Evolutionary conservation across 2,888 invertebrate species (phyloP).

Genomic region (Pasiphila rectangulata): DNA sequence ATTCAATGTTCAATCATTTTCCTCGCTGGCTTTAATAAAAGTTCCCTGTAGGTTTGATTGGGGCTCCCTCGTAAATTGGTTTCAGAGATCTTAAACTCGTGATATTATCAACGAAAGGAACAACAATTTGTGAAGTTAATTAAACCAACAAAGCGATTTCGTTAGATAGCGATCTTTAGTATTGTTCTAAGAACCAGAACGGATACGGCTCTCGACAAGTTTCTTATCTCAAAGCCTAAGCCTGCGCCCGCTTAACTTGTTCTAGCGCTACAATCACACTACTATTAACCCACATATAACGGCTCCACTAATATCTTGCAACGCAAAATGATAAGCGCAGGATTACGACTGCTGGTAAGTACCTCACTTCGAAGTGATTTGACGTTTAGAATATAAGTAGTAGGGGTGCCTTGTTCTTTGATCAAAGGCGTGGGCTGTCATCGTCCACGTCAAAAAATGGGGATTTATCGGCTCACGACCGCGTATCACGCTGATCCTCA

Average conservation of each 20-base stretch:
- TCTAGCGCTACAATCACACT: slow-evolving; percentile 40
- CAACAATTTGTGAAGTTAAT: slow-evolving; percentile 68
- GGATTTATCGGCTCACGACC: slow-evolving; percentile 17
- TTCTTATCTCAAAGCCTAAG: slow-evolving; percentile 60
- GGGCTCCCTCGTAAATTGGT: slow-evolving; percentile 40
- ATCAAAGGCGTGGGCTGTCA: slow-evolving; percentile 27
- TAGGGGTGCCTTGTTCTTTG: slow-evolving; percentile 27
- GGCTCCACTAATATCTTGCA: slow-evolving; percentile 38
- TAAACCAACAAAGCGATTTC: slow-evolving; percentile 63
- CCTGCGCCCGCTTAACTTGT: slow-evolving; percentile 44
- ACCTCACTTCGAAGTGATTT: slow-evolving; percentile 28
- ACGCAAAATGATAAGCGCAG: slow-evolving; percentile 31
- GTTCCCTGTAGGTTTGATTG: slow-evolving; percentile 37
- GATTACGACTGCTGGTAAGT: slow-evolving; percentile 28
- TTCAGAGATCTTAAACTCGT: slow-evolving; percentile 44
- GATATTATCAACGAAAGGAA: slow-evolving; percentile 48
- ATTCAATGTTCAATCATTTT: slow-evolving; percentile 54
- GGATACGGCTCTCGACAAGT: slow-evolving; percentile 55
- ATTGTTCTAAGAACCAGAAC: slow-evolving; percentile 60
- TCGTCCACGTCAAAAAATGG: slow-evolving; percentile 22
- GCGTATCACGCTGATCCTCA: slow-evolving; percentile 9
- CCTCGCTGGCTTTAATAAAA: slow-evolving; percentile 44
- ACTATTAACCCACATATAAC: slow-evolving; percentile 39
- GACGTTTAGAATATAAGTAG: slow-evolving; percentile 33
- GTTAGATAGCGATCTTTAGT: slow-evolving; percentile 59